Percentiles rank a stretch among this genome's conserved stretches.
These are phyloP conservation scores for Nipponia nippon DNA, from an alignment of 2,113 vertebrate genomes.

Conservation along the genomic window DNA sequence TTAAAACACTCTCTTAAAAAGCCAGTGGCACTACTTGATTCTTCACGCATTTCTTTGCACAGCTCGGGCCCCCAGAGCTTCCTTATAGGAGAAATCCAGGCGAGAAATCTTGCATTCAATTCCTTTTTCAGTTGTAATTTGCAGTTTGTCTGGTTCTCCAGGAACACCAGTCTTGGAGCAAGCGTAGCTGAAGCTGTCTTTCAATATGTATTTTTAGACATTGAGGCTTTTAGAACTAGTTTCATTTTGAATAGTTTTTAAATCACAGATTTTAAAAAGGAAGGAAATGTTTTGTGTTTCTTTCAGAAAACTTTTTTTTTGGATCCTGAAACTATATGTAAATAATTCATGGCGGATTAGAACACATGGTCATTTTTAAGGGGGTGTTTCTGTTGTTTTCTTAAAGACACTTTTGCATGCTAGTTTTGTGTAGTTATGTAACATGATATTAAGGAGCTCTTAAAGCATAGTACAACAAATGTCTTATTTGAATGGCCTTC, in stretches of 20 bases:
- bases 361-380: not conserved
- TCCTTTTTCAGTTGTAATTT: not conserved
- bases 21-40: not conserved
- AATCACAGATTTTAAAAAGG: not conserved
- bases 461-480: not conserved
- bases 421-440: not conserved
- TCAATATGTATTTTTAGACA: not conserved
- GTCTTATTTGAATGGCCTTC: not conserved
- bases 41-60: not conserved
- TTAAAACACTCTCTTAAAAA: not conserved
- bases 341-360: not conserved
- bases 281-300: not conserved
- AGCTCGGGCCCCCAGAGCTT: not conserved
- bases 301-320: not conserved
- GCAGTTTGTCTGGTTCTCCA: not conserved
- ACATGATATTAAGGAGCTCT: not conserved
- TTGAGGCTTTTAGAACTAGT: not conserved
- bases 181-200: not conserved
- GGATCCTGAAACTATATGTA: not conserved
- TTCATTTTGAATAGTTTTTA: not conserved
- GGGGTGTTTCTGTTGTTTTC: not conserved
- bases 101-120: not conserved
- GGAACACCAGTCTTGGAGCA: not conserved
- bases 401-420: not conserved
- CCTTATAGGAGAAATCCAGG: not conserved